A percentile compares a stretch with the other conserved stretches of the same genome.
These are phyloP conservation scores for Empidonax traillii DNA, from an alignment of 2,113 vertebrate species.

Conservation along the genomic window DNA sequence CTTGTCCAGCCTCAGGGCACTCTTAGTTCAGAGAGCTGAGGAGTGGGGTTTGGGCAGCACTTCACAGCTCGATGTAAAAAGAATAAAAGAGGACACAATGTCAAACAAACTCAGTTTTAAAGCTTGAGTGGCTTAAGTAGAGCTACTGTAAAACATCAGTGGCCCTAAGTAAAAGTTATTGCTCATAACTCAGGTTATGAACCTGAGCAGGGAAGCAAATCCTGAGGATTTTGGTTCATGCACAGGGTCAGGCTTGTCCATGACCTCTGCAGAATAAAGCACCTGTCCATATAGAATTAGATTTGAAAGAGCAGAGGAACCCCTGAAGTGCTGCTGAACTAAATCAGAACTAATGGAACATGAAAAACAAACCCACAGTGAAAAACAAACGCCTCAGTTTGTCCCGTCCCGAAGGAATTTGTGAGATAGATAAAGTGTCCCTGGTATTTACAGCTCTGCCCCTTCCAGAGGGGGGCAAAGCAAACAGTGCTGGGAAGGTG, in stretches of 20 bases:
- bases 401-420: background rate
- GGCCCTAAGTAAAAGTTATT: background rate
- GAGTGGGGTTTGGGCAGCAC: background rate
- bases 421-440: rapidly evolving
- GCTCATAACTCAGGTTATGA: background rate
- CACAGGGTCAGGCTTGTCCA: background rate
- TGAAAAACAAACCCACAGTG: background rate
- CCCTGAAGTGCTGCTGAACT: background rate
- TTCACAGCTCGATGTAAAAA: background rate
- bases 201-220: background rate
- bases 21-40: background rate
- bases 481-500: background rate
- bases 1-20: background rate
- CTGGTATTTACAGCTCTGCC: background rate
- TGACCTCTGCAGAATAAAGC: background rate
- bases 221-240: background rate
- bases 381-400: background rate
- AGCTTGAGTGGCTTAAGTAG: background rate
- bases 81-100: background rate
- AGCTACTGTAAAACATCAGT: background rate
- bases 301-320: background rate
- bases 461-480: background rate
- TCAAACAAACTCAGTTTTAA: background rate
- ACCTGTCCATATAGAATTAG: background rate
- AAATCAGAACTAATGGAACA: background rate